Evolutionary conservation across 2,888 invertebrate genomes (phyloP), one percentile per base, ranked within the genome.

Genomic region (Leptinotarsa peninsularis): DNA sequence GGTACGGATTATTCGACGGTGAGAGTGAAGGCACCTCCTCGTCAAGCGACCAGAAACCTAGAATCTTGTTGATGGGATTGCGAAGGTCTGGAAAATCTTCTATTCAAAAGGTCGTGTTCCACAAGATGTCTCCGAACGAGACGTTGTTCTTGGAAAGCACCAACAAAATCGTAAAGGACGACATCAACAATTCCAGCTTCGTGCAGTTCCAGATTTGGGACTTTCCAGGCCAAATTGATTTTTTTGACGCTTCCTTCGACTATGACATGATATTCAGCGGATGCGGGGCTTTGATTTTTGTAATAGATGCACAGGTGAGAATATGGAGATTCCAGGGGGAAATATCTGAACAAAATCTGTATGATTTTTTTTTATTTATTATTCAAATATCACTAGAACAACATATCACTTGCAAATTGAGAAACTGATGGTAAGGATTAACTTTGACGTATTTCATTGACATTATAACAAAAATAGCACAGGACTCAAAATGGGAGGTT

Each of bases 201-300:
- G 98, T 99, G 70, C 98, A 99, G 88, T 99, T 99, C 90, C 98
- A 99, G 93, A 98, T 99, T 81, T 98, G 98, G 97, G 99, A 99
- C 88, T 98, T 99, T 89, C 99, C 99, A 5, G 99, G 99, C 1
- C 99, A 99, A 89, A 97, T 99, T 81, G 98, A 99, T 88, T 98
- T 98, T 86, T 97, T 98, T 88, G 98, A 99, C 90, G 94, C 96
- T 50, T 94, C 95, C 14, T 98, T 98, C 89, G 98, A 99, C 89
- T 95, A 96, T 17, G 97, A 98, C 83, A 95, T 95, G 90, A 98
- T 98, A 85, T 99, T 99, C 90, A 96, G 97, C 66, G 96, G 97
- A 27, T 98, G 98, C 89, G 98, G 98, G 72, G 99, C 99, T 67
- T 90, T 99, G 63, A 97, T 99, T 52, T 99, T 99, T 91, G 99